phyloP scores from a whole-genome alignment of 1,140 invertebrate species.

The Nilaparvata lugens region DNA sequence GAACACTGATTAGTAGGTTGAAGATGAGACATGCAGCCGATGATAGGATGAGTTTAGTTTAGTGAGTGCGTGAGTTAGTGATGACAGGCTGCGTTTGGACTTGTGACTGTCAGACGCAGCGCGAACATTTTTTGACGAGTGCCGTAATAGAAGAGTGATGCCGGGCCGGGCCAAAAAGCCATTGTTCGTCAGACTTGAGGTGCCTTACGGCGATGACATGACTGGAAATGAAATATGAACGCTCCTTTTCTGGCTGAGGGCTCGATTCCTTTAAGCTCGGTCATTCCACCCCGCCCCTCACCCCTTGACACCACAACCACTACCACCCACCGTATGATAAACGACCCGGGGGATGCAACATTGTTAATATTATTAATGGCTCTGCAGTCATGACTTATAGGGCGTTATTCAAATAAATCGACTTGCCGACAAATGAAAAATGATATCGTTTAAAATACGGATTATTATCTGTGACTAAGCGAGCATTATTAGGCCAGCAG shows the following conservation, averaged over 20 bases:
- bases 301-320: too few relatives aligned
- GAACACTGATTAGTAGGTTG: too few relatives aligned
- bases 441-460: slow-evolving; percentile 12
- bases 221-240: slow-evolving; percentile 4
- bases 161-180: not conserved
- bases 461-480: slow-evolving; percentile 8
- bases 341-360: slow-evolving; percentile 13
- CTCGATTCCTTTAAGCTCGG: slow-evolving; percentile 5
- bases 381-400: slow-evolving; percentile 9
- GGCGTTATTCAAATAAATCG: slow-evolving; percentile 16
- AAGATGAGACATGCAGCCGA: too few relatives aligned
- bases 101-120: not conserved
- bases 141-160: not conserved
- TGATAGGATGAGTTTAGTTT: not conserved
- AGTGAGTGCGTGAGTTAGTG: not conserved
- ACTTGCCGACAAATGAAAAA: slow-evolving; percentile 12
- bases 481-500: too few relatives aligned
- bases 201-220: not conserved
- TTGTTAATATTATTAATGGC: slow-evolving; percentile 16
- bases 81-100: not conserved
- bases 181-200: not conserved
- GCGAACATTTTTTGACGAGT: slow-evolving; percentile 1
- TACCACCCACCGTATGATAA: not conserved
- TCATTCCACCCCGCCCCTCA: not conserved
- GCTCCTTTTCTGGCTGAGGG: not conserved